phyloP scores from a whole-genome alignment of 2,888 invertebrate species.

The Macrosiphum euphorbiae region DNA sequence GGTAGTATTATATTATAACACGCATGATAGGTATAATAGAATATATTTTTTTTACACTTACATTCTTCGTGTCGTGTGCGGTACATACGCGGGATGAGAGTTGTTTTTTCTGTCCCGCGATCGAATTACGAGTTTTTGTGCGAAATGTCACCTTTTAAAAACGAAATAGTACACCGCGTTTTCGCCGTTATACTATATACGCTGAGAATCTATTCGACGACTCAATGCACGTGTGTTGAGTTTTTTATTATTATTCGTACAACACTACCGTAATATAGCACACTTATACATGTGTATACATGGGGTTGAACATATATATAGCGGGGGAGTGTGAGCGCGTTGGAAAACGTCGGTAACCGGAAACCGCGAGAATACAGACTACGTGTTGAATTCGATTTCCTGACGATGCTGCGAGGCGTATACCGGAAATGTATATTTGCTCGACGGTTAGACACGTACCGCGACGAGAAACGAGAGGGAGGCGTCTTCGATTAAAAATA shows the following conservation, averaged over 20 bases:
- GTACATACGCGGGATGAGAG: not conserved
- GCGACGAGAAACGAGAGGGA: not conserved
- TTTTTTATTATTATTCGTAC: not conserved
- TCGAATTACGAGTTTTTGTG: not conserved
- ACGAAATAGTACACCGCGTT: not conserved
- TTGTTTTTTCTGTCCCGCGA: not conserved
- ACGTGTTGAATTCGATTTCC: slow-evolving; percentile 43
- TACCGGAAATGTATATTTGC: slow-evolving; percentile 27
- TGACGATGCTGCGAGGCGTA: not conserved
- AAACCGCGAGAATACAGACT: not conserved
- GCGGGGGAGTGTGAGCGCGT: not conserved
- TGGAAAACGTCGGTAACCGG: slow-evolving; percentile 29
- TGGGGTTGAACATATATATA: not conserved
- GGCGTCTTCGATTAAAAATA: slow-evolving; percentile 25
- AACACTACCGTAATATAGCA: not conserved
- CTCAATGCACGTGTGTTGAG: not conserved
- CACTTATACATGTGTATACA: not conserved
- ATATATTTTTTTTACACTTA: not conserved
- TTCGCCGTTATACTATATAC: not conserved
- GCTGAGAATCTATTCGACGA: not conserved
- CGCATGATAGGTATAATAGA: too few relatives aligned
- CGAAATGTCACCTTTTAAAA: not conserved
- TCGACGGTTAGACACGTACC: not conserved
- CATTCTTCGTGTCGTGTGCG: not conserved
- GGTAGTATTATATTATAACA: too few relatives aligned